Base-by-base conservation (phyloP, 2,888 invertebrate genomes). In the Meghimatium bilineatum region DNA sequence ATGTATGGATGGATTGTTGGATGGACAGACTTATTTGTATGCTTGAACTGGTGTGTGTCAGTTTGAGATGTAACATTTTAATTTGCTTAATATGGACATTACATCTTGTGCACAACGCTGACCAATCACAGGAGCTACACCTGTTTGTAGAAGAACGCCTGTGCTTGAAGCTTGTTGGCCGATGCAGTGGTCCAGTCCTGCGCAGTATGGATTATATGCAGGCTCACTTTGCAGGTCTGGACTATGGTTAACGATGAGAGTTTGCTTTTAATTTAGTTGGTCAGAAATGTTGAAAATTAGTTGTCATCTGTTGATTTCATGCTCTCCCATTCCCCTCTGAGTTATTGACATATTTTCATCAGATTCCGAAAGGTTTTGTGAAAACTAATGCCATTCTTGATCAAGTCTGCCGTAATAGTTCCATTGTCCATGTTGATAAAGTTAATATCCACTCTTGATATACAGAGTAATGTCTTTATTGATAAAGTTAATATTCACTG, bases 91-190 rank as follows among this genome's bases (percentile, higher is more conserved):
- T 56, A 14, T 56, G 56, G 2, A 20, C 17, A 56, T 12, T 5
- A 44, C 44, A 5, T 23, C 56, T 63, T 63, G 60, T 63, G 29
- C 49, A 72, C 12, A 26, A 44, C 44, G 44, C 14, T 72, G 44
- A 77, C 49, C 49, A 38, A 5, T 23, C 29, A n/a, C 71, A 93
- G 92, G 94, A 98, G 92, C 94, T 98, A 78, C 97, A 98, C 93
- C 94, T 95, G 0, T 97, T 98, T 93, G 97, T 98, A 20, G 98
- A 98, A 95, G 96, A 86, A 96, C 97, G 23, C 95, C 87, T 99
- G 83, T 97, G 97, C 87, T 96, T 96, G n/a, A 96, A 97, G 93
- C 95, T 98, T 90, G 95, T 96, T 91, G 96, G 97, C 26, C 95
- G 98, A 52, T 93, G 93, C 82, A 89, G 91, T n/a, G 86, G 88